A percentile compares a stretch with the other conserved stretches of the same genome.
phyloP scores from a whole-genome alignment of 2,797 vertebrate species.

The Acrossocheilus wenchowensis region DNA sequence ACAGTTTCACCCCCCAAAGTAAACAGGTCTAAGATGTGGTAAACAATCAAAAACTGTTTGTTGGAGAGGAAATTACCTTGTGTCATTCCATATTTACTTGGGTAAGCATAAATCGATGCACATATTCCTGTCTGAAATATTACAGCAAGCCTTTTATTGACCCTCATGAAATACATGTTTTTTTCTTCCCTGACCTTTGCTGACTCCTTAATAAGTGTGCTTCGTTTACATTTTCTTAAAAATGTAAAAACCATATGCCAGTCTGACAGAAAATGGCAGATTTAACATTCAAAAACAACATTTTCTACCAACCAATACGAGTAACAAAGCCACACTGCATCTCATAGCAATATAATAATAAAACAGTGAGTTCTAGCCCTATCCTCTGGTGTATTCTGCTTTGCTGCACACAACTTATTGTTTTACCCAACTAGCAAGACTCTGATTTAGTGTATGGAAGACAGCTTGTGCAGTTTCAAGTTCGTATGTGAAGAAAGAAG shows the following conservation, averaged over 20 bases:
- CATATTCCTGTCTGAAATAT: conserved; percentile 33
- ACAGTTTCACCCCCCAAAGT: conserved; percentile 31
- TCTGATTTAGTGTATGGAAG: conserved; percentile 62
- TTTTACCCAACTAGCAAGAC: conserved; percentile 61
- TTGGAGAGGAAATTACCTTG: conserved; percentile 31
- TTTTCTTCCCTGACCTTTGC: conserved; percentile 24
- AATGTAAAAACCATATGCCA: neutral
- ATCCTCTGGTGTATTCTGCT: conserved; percentile 59
- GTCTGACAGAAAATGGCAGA: conserved; percentile 24
- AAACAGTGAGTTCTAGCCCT: conserved; percentile 63
- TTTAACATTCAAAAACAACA: conserved; percentile 34
- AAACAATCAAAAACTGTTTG: conserved; percentile 47
- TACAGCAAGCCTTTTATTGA: conserved; percentile 27
- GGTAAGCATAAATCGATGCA: conserved; percentile 32
- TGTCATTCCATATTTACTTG: conserved; percentile 36
- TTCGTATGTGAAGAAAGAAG: conserved; percentile 61
- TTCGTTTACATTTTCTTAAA: conserved; percentile 3
- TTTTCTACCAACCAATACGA: conserved; percentile 46
- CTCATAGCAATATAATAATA: conserved; percentile 52
- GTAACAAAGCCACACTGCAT: conserved; percentile 57
- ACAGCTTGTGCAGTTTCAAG: conserved; percentile 61
- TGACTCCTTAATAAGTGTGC: conserved; percentile 9
- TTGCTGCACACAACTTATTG: conserved; percentile 64
- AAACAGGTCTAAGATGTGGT: conserved; percentile 36
- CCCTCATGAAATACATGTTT: conserved; percentile 1